Conservation (phyloP, 92 coral and sea anemone species). For the Palythoa grandis region DNA sequence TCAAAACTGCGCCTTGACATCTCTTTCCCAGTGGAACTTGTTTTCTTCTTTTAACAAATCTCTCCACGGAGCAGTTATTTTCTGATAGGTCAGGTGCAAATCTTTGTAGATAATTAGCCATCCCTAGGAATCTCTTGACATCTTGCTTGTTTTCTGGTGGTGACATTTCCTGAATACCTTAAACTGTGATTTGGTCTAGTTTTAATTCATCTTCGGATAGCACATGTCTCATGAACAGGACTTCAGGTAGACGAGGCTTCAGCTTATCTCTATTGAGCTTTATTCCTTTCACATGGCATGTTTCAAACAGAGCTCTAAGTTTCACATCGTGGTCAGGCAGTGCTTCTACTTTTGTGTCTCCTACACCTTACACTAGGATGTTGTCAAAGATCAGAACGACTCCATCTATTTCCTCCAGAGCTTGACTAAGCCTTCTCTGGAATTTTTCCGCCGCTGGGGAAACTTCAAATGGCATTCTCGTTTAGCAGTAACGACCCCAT, state of each 20-base stretch:
- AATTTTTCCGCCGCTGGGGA: neutral
- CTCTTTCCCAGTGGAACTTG: neutral
- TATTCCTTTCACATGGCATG: no score
- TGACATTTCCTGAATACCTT: neutral
- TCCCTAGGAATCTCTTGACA: neutral
- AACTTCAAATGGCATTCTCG: neutral
- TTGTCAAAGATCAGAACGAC: no score
- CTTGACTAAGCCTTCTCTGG: neutral
- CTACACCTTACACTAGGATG: neutral
- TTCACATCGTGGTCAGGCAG: neutral
- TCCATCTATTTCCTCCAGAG: neutral
- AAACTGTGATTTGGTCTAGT: neutral
- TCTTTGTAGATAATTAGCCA: neutral
- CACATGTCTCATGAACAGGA: neutral
- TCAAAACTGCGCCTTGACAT: neutral
- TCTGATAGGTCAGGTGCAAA: neutral
- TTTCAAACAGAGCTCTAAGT: no score
- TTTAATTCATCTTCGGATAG: neutral
- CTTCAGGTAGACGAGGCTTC: neutral
- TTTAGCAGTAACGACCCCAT: neutral
- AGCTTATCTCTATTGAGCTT: neutral
- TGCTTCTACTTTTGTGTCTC: neutral
- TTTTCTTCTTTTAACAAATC: constrained; percentile 16
- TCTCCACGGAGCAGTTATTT: neutral
- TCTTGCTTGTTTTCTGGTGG: neutral